These are phyloP conservation scores for Junonia oenone DNA, from an alignment of 2,888 invertebrate species.

Conservation along the genomic window DNA sequence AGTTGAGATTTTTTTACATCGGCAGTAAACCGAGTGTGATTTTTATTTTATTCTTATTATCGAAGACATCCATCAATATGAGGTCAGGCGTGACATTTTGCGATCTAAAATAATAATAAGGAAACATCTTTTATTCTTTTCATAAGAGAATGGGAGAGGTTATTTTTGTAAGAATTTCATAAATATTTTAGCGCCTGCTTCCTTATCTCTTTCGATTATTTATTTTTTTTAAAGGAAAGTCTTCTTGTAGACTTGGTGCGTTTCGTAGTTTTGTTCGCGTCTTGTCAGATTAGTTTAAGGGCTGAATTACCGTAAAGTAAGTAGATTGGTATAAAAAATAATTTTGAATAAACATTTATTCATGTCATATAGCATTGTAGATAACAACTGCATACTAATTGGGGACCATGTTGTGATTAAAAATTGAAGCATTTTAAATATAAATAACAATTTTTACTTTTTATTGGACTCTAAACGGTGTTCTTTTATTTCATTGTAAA, in stretches of 20 bases:
- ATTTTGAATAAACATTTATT: too few relatives aligned
- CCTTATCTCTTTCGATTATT: not conserved
- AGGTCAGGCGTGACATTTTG: slow-evolving; percentile 25
- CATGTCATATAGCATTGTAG: too few relatives aligned
- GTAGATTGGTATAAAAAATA: too few relatives aligned
- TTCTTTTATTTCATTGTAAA: too few relatives aligned
- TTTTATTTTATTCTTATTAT: slow-evolving; percentile 19
- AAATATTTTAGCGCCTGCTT: not conserved
- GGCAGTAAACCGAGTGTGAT: not conserved
- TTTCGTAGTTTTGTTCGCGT: not conserved
- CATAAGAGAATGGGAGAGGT: not conserved
- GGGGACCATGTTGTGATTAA: too few relatives aligned
- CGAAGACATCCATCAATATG: slow-evolving; percentile 24
- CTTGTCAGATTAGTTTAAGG: too few relatives aligned
- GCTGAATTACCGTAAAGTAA: too few relatives aligned
- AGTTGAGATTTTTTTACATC: not conserved
- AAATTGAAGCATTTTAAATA: too few relatives aligned
- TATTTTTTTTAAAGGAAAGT: not conserved
- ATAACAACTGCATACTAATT: too few relatives aligned
- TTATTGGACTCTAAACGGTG: too few relatives aligned
- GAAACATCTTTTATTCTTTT: not conserved
- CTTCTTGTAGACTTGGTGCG: not conserved
- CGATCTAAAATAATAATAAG: slow-evolving; percentile 21
- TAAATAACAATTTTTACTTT: too few relatives aligned
- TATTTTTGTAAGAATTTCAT: not conserved